phyloP scores from a whole-genome alignment of 2,888 invertebrate genomes.

The Drosophila pseudotakahashii region DNA sequence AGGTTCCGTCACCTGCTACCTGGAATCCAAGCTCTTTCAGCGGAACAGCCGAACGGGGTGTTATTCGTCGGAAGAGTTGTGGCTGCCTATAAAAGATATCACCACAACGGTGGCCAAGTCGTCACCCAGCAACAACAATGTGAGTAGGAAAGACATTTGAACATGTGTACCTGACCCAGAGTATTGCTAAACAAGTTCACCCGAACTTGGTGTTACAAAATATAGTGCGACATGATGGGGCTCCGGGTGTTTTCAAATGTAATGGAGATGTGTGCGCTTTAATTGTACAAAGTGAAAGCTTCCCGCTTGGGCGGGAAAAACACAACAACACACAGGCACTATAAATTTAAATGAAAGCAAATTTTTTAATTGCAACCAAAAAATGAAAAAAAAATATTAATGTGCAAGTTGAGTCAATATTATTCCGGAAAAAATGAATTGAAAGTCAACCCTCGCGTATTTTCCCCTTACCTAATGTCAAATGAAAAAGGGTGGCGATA shows the following conservation, averaged over 20 bases:
- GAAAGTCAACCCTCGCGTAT: conserved; percentile 8
- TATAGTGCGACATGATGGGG: conserved; percentile 34
- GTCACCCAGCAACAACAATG: conserved; percentile 57
- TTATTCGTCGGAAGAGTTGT: conserved; percentile 82
- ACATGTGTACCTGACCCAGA: conserved; percentile 33
- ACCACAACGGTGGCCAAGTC: conserved; percentile 78
- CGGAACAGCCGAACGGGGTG: conserved; percentile 78
- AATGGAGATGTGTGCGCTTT: conserved; percentile 43
- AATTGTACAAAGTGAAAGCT: conserved; percentile 50
- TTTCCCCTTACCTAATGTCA: conserved; percentile 4
- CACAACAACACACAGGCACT: conserved; percentile 16
- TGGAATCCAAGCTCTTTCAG: conserved; percentile 83
- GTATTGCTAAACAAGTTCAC: conserved; percentile 32
- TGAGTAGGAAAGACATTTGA: conserved; percentile 56
- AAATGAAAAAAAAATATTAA: conserved; percentile 12
- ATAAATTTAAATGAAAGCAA: conserved; percentile 37
- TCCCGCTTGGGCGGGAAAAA: conserved; percentile 36
- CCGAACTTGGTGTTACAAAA: conserved; percentile 43
- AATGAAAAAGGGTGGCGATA: conserved; percentile 9
- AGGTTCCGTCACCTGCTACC: conserved; percentile 84
- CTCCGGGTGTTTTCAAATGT: conserved; percentile 14
- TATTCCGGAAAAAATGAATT: conserved; percentile 17
- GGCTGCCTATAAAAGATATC: conserved; percentile 84
- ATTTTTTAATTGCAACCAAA: conserved; percentile 38
- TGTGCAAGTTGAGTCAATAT: conserved; percentile 33